Percentiles rank a stretch among this genome's conserved stretches.
Conservation (phyloP, 2,797 vertebrate species). For the Phoeniculus purpureus region DNA sequence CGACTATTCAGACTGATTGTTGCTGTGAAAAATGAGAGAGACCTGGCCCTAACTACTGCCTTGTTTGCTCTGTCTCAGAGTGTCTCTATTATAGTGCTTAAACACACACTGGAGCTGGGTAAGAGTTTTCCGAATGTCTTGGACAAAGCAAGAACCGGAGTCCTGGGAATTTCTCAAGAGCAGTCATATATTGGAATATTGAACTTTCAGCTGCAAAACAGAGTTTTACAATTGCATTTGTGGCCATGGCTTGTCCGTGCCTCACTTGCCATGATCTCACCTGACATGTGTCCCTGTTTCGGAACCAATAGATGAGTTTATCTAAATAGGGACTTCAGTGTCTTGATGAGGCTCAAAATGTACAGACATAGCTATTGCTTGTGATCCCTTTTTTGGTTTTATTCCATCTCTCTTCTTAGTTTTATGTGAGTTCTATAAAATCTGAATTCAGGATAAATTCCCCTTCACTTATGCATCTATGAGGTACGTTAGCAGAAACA, state of each 20-base stretch:
- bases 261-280: not conserved
- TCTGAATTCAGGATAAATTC: not conserved
- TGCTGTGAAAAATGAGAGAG: not conserved
- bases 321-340: not conserved
- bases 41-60: not conserved
- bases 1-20: not conserved
- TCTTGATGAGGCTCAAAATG: not conserved
- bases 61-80: not conserved
- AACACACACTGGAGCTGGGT: not conserved
- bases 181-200: fast-evolving
- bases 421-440: not conserved
- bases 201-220: not conserved
- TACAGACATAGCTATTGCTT: not conserved
- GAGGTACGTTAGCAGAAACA: not conserved
- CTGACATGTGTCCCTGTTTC: fast-evolving
- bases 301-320: not conserved
- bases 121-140: not conserved
- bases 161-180: not conserved
- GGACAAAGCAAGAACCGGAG: not conserved
- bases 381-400: not conserved
- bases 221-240: not conserved
- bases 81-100: not conserved
- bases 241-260: not conserved
- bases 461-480: not conserved
- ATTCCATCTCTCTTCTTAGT: not conserved